A percentile compares a stretch with the other conserved stretches of the same genome.
Conservation (phyloP, 2,888 invertebrate genomes). For the Plusia festucae region DNA sequence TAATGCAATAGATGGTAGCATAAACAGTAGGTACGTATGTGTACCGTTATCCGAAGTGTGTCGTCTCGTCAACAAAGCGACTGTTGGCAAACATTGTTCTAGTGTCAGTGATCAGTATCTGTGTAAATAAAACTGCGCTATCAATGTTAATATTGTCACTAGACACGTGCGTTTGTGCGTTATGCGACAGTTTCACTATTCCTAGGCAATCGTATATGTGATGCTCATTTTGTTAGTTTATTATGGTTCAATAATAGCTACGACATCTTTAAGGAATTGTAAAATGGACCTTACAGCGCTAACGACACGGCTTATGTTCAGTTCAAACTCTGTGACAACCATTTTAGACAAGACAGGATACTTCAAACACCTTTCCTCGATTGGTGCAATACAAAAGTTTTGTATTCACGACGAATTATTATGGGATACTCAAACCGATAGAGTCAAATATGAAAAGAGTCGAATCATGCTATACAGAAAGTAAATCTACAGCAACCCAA, state of each 20-base stretch:
- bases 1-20: constrained; percentile 68
- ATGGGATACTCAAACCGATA: no score
- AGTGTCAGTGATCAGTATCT: constrained; percentile 57
- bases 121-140: constrained; percentile 53
- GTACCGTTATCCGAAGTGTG: constrained; percentile 72
- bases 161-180: constrained; percentile 42
- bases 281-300: neutral
- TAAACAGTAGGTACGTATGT: constrained; percentile 62
- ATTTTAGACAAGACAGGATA: neutral
- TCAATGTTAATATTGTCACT: constrained; percentile 44
- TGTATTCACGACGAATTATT: no score
- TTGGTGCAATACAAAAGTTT: no score
- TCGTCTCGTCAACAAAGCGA: constrained; percentile 69
- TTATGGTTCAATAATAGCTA: neutral
- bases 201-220: constrained; percentile 9
- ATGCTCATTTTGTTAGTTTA: neutral
- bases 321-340: neutral
- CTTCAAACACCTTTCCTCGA: no score
- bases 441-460: no score
- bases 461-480: no score
- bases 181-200: constrained; percentile 27
- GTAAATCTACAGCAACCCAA: no score
- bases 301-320: neutral
- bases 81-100: constrained; percentile 65
- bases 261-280: neutral